Evolutionary conservation across 2,797 vertebrate genomes (phyloP).

Genomic region (Sebastes iracundus): DNA sequence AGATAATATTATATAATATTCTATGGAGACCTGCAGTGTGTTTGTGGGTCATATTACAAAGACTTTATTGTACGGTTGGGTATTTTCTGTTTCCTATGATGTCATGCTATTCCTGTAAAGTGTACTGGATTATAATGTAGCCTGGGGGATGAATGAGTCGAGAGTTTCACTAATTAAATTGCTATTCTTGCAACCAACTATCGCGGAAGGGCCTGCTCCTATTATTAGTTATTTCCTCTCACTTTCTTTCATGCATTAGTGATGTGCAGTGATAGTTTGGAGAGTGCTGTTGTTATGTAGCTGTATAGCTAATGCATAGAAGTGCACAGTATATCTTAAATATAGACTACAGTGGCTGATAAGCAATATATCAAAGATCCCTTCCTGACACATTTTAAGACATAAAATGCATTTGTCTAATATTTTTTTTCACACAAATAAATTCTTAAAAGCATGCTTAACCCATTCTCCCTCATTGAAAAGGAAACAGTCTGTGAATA

Average conservation of each 20-base stretch:
- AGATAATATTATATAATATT: constrained; percentile 33
- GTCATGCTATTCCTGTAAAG: constrained; percentile 64
- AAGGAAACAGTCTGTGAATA: not conserved
- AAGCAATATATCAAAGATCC: not conserved
- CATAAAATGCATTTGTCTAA: not conserved
- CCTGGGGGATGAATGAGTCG: constrained; percentile 33
- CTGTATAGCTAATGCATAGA: not conserved
- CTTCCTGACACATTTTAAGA: not conserved
- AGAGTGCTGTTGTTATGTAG: not conserved
- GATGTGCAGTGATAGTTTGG: constrained; percentile 8
- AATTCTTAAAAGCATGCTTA: not conserved
- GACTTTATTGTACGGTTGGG: constrained; percentile 29
- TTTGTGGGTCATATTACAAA: constrained; percentile 38
- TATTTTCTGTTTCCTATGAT: constrained; percentile 52
- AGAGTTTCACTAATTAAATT: constrained; percentile 60
- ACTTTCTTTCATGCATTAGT: constrained; percentile 38
- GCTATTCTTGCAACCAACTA: constrained; percentile 37
- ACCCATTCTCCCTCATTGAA: not conserved
- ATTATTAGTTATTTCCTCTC: constrained; percentile 51
- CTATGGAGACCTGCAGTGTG: constrained; percentile 19
- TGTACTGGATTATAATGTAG: constrained; percentile 16
- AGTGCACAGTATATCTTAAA: not conserved
- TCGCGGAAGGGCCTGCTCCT: constrained; percentile 2
- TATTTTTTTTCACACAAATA: not conserved
- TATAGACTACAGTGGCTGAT: not conserved